A percentile compares a stretch with the other conserved stretches of the same genome.
phyloP scores from a whole-genome alignment of 2,888 invertebrate genomes.

The Dasypolia templi region DNA sequence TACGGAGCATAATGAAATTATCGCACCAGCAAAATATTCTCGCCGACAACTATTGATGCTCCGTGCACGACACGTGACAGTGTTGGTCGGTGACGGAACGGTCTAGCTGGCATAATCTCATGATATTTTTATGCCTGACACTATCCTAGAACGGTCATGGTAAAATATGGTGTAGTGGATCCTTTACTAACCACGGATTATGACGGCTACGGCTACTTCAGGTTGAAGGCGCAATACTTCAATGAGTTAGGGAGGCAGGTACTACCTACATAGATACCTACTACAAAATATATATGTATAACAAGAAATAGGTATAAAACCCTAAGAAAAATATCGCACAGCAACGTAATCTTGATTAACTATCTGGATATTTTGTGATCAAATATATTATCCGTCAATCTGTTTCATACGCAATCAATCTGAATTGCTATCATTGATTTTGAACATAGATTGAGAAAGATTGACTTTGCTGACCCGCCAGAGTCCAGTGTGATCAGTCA shows the following conservation, averaged over 20 bases:
- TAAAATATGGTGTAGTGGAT: background rate
- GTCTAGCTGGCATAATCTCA: background rate
- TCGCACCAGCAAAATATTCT: background rate
- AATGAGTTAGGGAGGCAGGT: background rate
- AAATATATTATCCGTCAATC: slow-evolving; percentile 23
- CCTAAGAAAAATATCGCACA: background rate
- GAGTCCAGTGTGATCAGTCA: background rate
- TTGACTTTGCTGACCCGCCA: slow-evolving; percentile 16
- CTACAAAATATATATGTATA: no score
- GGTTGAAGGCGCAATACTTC: background rate
- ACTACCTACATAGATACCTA: background rate
- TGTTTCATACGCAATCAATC: slow-evolving; percentile 17
- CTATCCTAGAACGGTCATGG: background rate
- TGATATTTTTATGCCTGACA: no score
- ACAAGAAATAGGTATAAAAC: background rate
- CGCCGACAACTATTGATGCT: background rate
- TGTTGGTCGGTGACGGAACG: background rate
- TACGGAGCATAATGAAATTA: background rate
- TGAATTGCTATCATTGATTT: slow-evolving; percentile 11
- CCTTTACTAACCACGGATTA: background rate
- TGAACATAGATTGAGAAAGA: background rate
- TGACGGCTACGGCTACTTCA: background rate
- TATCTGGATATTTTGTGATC: slow-evolving; percentile 32
- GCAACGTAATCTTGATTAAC: slow-evolving; percentile 19
- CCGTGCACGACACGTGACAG: no score